phyloP scores from a whole-genome alignment of 2,113 vertebrate genomes.

The Jaculus jaculus region DNA sequence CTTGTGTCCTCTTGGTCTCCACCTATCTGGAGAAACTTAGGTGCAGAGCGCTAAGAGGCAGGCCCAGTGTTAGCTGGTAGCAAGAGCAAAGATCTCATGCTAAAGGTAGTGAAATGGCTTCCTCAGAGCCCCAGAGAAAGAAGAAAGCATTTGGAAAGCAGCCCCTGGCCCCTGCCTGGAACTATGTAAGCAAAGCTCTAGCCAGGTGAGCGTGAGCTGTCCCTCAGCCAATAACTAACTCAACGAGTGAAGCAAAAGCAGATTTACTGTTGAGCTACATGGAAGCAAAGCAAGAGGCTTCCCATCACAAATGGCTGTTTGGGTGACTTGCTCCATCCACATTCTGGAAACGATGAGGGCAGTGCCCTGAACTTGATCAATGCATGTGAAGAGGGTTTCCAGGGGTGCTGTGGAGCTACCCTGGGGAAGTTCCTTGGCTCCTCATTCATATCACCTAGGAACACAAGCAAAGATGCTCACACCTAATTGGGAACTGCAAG shows the following conservation, averaged over 20 bases:
- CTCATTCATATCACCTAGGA: slow-evolving; percentile 67
- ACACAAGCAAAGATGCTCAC: slow-evolving; percentile 66
- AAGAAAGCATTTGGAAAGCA: slow-evolving; percentile 14
- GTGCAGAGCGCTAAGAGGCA: slow-evolving; percentile 53
- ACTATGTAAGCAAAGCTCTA: slow-evolving; percentile 47
- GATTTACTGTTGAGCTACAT: slow-evolving; percentile 22
- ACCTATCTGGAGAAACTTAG: slow-evolving; percentile 52
- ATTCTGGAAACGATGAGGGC: slow-evolving; percentile 44
- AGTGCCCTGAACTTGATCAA: slow-evolving; percentile 56
- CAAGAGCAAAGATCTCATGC: slow-evolving; percentile 47
- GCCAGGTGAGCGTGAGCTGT: slow-evolving; percentile 1
- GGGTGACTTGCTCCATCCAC: slow-evolving; percentile 36
- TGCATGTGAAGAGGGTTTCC: slow-evolving; percentile 51
- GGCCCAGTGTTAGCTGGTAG: slow-evolving; percentile 35
- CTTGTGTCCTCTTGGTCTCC: slow-evolving; percentile 58
- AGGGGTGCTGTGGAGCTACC: slow-evolving; percentile 51
- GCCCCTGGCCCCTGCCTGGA: not conserved
- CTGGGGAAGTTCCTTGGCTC: slow-evolving; percentile 42
- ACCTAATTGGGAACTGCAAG: not conserved
- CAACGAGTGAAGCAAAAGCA: not conserved
- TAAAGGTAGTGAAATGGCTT: not conserved
- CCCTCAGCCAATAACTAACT: slow-evolving; percentile 6
- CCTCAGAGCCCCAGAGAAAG: not conserved
- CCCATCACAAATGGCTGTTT: slow-evolving; percentile 9
- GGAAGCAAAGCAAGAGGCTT: slow-evolving; percentile 41